A percentile compares a stretch with the other conserved stretches of the same genome.
phyloP scores from a whole-genome alignment of 2,113 vertebrate species.

The Gallinago paraguaiae region DNA sequence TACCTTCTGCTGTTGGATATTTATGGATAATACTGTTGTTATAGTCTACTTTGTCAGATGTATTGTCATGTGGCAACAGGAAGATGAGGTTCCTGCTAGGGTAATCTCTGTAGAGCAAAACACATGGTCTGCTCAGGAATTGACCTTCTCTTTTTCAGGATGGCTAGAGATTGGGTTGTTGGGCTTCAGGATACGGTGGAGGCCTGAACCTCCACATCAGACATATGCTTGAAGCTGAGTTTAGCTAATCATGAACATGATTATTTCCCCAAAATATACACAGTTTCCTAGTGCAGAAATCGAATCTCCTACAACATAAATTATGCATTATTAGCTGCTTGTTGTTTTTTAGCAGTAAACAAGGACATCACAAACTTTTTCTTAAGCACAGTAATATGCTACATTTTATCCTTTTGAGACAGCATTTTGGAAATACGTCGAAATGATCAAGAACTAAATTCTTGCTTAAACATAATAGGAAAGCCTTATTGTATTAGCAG shows the following conservation, averaged over 20 bases:
- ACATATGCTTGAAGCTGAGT: background rate
- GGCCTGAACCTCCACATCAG: background rate
- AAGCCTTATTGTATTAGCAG: constrained; percentile 59
- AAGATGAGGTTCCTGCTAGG: background rate
- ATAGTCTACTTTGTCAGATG: background rate
- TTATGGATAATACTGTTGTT: background rate
- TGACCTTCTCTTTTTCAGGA: background rate
- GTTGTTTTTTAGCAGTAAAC: background rate
- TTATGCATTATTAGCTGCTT: background rate
- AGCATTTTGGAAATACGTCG: constrained; percentile 21
- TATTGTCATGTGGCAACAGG: background rate
- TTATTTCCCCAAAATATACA: background rate
- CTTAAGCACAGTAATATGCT: background rate
- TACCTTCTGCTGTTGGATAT: background rate
- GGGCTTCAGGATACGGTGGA: background rate
- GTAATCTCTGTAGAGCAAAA: background rate
- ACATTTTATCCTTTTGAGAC: constrained; percentile 11
- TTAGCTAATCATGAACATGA: background rate
- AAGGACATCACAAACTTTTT: background rate
- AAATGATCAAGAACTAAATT: constrained; percentile 50
- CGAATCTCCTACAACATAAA: background rate
- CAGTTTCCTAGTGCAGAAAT: background rate
- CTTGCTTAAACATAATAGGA: constrained; percentile 31
- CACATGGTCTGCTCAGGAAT: background rate
- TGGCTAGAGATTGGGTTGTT: background rate